Percentiles rank a stretch among this genome's conserved stretches.
phyloP scores from a whole-genome alignment of 2,888 invertebrate genomes.

The Tanaodytes sp. region DNA sequence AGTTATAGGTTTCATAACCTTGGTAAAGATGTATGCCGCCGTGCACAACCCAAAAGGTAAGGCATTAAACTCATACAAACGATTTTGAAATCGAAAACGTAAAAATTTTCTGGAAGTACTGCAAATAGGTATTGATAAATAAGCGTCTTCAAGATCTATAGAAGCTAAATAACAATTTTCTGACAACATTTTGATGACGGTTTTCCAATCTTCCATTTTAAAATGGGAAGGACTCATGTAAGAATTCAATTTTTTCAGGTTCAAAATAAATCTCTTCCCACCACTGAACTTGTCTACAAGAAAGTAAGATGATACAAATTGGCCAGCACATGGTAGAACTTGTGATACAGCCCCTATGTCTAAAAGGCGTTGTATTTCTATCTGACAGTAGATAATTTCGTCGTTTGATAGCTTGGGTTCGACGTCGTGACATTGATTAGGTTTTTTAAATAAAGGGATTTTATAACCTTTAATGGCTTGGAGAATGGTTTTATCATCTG shows the following conservation, averaged over 20 bases:
- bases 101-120: constrained; percentile 28
- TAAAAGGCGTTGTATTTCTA: background rate
- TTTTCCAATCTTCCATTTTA: constrained; percentile 40
- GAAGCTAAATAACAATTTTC: constrained; percentile 28
- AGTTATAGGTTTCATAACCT: constrained; percentile 40
- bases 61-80: constrained; percentile 1
- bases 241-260: constrained; percentile 44
- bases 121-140: constrained; percentile 32
- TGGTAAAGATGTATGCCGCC: constrained; percentile 41
- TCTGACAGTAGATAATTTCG: background rate
- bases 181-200: constrained; percentile 18
- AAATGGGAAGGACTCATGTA: constrained; percentile 36
- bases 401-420: constrained; percentile 1
- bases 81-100: constrained; percentile 25
- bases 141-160: constrained; percentile 47
- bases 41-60: constrained; percentile 35
- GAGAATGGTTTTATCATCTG: background rate
- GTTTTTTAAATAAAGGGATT: constrained; percentile 21
- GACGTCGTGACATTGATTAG: background rate
- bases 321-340: background rate
- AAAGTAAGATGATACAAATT: constrained; percentile 12
- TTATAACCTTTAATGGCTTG: constrained; percentile 22
- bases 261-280: constrained; percentile 35
- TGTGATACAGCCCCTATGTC: background rate
- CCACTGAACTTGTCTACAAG: constrained; percentile 2